phyloP scores from a whole-genome alignment of 2,797 vertebrate species.

The Lepus oiostolus region DNA sequence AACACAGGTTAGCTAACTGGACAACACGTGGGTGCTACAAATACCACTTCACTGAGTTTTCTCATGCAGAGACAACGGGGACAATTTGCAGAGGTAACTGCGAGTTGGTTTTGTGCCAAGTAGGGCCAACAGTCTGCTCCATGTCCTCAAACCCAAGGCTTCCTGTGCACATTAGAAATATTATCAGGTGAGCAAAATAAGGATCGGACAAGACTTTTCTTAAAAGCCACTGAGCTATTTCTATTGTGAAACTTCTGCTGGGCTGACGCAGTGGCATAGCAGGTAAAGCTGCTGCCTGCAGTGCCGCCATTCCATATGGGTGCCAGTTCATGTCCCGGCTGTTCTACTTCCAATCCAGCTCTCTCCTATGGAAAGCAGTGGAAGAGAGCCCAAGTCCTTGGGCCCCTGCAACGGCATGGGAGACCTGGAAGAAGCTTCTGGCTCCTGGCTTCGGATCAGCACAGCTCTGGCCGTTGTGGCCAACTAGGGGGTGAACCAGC shows the following conservation, averaged over 20 bases:
- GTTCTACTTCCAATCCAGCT: too few relatives aligned
- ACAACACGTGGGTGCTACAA: neutral
- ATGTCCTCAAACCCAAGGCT: neutral
- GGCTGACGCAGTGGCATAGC: too few relatives aligned
- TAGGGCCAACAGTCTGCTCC: neutral
- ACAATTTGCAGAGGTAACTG: neutral
- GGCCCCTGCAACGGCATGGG: too few relatives aligned
- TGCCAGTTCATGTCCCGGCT: too few relatives aligned
- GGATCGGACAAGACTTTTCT: neutral
- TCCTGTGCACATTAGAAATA: neutral
- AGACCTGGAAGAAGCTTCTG: too few relatives aligned
- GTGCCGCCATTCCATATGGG: too few relatives aligned
- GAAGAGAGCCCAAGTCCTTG: too few relatives aligned
- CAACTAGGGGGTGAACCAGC: too few relatives aligned
- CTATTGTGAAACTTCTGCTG: neutral
- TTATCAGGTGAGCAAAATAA: neutral
- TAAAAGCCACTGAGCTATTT: neutral
- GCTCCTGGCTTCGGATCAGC: too few relatives aligned
- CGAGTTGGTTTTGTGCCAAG: neutral
- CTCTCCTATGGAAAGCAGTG: too few relatives aligned
- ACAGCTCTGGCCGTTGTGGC: too few relatives aligned
- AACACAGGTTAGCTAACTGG: neutral
- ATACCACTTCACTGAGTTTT: neutral
- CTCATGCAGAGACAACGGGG: neutral
- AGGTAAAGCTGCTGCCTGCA: too few relatives aligned